phyloP scores from a whole-genome alignment of 92 coral and sea anemone genomes.

The Actinernus sp. region DNA sequence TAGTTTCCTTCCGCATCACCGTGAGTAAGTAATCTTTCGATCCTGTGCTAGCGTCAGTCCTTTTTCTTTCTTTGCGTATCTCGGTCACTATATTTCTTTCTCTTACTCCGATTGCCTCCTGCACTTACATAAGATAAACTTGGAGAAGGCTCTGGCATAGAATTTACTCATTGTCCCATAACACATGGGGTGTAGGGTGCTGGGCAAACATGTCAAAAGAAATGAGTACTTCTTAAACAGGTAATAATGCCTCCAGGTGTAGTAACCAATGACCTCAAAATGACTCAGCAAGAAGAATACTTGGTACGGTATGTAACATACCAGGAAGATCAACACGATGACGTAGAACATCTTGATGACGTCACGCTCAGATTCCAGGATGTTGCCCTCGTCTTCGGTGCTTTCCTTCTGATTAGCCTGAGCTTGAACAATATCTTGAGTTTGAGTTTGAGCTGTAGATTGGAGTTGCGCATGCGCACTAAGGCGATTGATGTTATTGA shows the following conservation, averaged over 20 bases:
- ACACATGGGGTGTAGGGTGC: constrained; percentile 60
- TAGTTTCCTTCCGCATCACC: too few species aligned
- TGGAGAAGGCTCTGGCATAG: constrained; percentile 57
- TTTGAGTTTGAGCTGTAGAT: too few species aligned
- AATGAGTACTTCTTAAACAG: constrained; percentile 5
- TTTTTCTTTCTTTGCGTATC: too few species aligned
- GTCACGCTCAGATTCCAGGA: constrained; percentile 39
- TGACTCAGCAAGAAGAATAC: constrained; percentile 20
- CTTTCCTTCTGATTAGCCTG: too few species aligned
- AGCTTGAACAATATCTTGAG: too few species aligned
- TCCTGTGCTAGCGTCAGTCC: too few species aligned
- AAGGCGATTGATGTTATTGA: too few species aligned
- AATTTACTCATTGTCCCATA: constrained; percentile 64
- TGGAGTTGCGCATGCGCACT: too few species aligned
- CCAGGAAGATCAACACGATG: constrained; percentile 28
- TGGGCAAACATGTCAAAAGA: constrained; percentile 32
- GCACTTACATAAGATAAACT: constrained; percentile 42
- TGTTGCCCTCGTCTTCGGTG: constrained; percentile 4
- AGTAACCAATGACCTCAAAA: not conserved
- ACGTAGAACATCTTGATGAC: constrained; percentile 63
- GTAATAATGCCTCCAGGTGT: constrained; percentile 5
- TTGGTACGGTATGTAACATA: constrained; percentile 67
- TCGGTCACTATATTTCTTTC: too few species aligned
- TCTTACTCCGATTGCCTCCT: too few species aligned
- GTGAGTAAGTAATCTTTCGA: too few species aligned